A percentile compares a stretch with the other conserved stretches of the same genome.
Evolutionary conservation across 2,797 vertebrate species (phyloP).

Genomic region (Lagorchestes hirsutus): DNA sequence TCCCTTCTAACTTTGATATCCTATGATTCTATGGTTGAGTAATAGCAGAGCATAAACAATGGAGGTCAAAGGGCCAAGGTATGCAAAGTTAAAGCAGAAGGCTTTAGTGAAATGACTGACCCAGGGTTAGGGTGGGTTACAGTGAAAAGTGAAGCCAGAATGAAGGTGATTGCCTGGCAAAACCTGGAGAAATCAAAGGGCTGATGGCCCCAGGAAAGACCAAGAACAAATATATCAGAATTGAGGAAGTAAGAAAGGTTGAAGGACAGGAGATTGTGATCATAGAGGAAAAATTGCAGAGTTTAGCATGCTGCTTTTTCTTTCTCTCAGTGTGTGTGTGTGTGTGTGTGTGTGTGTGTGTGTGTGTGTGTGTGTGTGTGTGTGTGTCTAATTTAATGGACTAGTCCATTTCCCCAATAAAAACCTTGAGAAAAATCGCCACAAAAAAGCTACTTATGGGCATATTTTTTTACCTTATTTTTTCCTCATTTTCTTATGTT

Average conservation of each 20-base stretch:
- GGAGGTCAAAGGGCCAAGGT: background rate
- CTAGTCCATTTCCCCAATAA: background rate
- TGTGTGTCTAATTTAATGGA: background rate
- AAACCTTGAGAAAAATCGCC: background rate
- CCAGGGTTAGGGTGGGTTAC: background rate
- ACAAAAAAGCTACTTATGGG: slow-evolving; percentile 1
- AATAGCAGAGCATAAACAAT: background rate
- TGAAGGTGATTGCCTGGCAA: background rate
- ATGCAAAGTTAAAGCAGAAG: background rate
- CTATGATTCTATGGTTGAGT: background rate
- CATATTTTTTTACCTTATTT: background rate
- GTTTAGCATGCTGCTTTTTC: background rate
- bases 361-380: too few species aligned
- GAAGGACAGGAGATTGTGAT: background rate
- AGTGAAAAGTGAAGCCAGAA: background rate
- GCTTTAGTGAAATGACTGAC: background rate
- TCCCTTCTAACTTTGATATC: background rate
- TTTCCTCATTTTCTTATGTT: background rate
- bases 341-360: too few species aligned
- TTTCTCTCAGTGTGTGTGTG: too few species aligned
- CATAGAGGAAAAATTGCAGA: background rate
- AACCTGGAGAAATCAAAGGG: background rate
- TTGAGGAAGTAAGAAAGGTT: background rate
- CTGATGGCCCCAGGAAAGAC: background rate
- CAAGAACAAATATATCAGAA: background rate